These are phyloP conservation scores for Pollachius pollachius DNA, from an alignment of 2,113 vertebrate genomes.

Conservation along the genomic window DNA sequence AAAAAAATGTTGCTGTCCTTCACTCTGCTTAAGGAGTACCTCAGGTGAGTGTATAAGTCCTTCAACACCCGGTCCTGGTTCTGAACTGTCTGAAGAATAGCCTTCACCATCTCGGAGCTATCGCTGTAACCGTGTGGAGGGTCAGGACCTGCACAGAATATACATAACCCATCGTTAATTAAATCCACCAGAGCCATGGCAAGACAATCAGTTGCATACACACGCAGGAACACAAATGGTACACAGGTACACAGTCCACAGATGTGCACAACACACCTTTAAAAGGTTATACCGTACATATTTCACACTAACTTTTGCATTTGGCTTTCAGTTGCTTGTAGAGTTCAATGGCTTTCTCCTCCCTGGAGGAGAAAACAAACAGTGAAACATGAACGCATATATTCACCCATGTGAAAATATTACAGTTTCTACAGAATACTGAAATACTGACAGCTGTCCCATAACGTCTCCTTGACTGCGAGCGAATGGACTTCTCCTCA, in stretches of 20 bases:
- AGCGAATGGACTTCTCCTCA: slow-evolving; percentile 92
- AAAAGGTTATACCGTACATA: background rate
- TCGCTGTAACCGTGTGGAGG: slow-evolving; percentile 89
- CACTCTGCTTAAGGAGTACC: slow-evolving; percentile 66
- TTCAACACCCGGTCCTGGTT: slow-evolving; percentile 93
- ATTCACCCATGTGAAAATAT: background rate
- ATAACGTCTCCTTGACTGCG: slow-evolving; percentile 91
- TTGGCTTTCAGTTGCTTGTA: slow-evolving; percentile 94
- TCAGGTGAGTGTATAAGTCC: slow-evolving; percentile 93
- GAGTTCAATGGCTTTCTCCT: slow-evolving; percentile 89
- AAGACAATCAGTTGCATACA: background rate
- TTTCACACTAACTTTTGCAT: slow-evolving; percentile 83
- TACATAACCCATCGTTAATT: background rate
- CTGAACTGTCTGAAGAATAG: slow-evolving; percentile 93
- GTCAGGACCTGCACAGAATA: slow-evolving; percentile 75
- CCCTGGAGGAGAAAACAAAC: slow-evolving; percentile 68
- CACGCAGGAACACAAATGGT: background rate
- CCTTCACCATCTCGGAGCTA: slow-evolving; percentile 95
- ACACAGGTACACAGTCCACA: background rate
- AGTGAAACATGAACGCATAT: background rate
- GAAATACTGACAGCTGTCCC: slow-evolving; percentile 85
- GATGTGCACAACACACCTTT: no score
- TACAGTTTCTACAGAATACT: background rate
- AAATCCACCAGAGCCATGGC: background rate
- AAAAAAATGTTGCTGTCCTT: background rate